Conservation (phyloP, 2,888 invertebrate species). For the Acheta domesticus region DNA sequence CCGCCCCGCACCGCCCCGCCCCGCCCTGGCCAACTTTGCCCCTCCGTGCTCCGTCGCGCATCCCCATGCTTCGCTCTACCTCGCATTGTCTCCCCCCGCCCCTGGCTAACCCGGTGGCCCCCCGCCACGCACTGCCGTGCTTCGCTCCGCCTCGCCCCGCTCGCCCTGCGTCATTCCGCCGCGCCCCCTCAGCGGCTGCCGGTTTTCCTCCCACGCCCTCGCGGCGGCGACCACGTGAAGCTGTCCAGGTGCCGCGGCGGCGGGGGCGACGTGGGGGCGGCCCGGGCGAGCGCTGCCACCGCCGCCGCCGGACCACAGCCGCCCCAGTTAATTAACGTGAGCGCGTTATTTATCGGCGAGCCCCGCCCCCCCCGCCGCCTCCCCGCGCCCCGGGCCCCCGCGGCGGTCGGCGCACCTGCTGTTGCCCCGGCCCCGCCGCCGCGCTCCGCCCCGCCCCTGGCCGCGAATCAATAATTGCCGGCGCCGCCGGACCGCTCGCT, state of each 20-base stretch:
- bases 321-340: slow-evolving; percentile 18
- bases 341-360: slow-evolving; percentile 3
- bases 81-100: too few relatives aligned
- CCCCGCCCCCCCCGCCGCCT: background rate
- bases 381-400: background rate
- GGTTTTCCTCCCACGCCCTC: too few relatives aligned
- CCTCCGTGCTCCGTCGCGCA: too few relatives aligned
- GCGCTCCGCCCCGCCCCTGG: background rate
- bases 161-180: too few relatives aligned
- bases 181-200: too few relatives aligned
- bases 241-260: background rate
- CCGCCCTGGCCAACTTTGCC: too few relatives aligned
- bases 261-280: background rate
- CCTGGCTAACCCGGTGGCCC: too few relatives aligned
- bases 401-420: background rate
- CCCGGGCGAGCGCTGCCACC: background rate
- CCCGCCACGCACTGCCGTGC: too few relatives aligned
- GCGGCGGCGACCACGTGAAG: background rate
- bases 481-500: background rate
- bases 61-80: too few relatives aligned
- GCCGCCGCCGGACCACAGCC: slow-evolving; percentile 1
- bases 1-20: too few relatives aligned
- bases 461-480: background rate
- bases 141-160: too few relatives aligned
- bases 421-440: background rate